phyloP scores from a whole-genome alignment of 2,797 vertebrate species.

The Catharus ustulatus region DNA sequence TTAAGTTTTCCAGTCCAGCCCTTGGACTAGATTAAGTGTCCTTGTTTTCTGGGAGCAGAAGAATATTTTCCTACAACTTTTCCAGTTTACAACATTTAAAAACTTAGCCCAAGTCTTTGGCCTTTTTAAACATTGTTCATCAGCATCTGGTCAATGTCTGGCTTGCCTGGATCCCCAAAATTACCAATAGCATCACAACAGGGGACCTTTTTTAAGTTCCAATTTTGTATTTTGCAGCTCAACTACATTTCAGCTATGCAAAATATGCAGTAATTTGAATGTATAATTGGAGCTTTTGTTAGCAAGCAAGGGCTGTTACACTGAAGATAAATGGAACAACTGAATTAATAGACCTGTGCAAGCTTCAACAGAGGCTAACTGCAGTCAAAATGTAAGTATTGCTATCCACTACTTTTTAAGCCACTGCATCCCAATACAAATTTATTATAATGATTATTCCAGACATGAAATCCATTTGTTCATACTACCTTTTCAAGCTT shows the following conservation, averaged over 20 bases:
- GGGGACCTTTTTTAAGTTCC: background rate
- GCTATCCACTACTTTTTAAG: background rate
- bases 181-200: background rate
- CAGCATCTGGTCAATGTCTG: no score
- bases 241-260: background rate
- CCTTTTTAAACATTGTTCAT: no score
- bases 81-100: no score
- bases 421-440: background rate
- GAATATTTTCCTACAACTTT: no score
- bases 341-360: background rate
- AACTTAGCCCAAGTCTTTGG: no score
- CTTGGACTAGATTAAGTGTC: background rate
- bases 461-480: background rate
- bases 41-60: background rate
- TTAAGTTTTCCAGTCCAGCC: background rate
- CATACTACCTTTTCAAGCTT: background rate
- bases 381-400: background rate
- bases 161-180: no score
- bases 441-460: background rate
- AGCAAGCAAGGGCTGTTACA: background rate
- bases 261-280: background rate
- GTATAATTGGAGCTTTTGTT: background rate
- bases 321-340: background rate
- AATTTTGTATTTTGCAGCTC: background rate
- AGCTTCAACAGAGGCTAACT: background rate